Conservation (phyloP, 2,797 vertebrate species). For the Intellagama lesueurii region DNA sequence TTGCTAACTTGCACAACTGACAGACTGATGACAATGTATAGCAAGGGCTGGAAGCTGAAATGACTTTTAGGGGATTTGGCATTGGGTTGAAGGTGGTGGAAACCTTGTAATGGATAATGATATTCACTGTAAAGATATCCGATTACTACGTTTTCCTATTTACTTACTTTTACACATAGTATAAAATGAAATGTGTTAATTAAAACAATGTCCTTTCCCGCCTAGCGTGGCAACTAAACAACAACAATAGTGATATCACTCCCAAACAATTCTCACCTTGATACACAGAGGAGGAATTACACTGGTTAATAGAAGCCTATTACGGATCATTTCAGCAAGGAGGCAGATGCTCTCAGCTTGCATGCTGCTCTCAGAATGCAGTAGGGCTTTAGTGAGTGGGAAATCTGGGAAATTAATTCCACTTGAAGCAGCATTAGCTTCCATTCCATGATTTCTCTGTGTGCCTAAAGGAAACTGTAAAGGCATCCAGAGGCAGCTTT, state of each 20-base stretch:
- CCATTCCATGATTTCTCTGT: slow-evolving; percentile 14
- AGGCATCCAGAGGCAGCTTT: neutral
- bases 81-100: neutral
- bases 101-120: neutral
- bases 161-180: neutral
- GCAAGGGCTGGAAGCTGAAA: neutral
- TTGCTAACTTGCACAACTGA: neutral
- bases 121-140: neutral
- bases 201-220: neutral
- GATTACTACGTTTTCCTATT: neutral
- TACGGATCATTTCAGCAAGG: neutral
- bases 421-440: slow-evolving; percentile 16
- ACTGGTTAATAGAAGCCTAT: neutral
- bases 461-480: slow-evolving; percentile 15
- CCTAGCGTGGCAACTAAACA: neutral
- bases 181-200: neutral
- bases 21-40: neutral
- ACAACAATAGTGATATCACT: neutral
- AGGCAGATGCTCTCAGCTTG: neutral
- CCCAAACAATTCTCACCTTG: neutral
- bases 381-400: slow-evolving; percentile 26
- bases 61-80: neutral
- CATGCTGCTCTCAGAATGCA: neutral
- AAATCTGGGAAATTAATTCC: slow-evolving; percentile 22
- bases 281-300: neutral